These are phyloP conservation scores for Noctua comes DNA, from an alignment of 2,888 invertebrate genomes.

Conservation along the genomic window DNA sequence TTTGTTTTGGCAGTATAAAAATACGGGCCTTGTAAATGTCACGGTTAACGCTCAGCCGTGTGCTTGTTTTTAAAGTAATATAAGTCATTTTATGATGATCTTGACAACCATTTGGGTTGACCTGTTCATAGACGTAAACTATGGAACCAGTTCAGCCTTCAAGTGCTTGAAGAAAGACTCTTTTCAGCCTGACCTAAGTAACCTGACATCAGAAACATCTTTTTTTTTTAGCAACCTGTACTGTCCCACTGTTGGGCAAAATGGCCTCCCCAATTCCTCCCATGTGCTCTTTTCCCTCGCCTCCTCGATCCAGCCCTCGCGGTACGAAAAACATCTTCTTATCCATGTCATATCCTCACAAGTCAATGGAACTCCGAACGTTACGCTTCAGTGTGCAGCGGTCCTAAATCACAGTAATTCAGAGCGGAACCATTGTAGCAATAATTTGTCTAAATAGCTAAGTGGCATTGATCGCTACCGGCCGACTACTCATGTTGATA, in stretches of 20 bases:
- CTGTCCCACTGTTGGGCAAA: no score
- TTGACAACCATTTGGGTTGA: background rate
- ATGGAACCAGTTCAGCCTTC: background rate
- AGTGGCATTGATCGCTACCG: constrained; percentile 55
- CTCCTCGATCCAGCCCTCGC: no score
- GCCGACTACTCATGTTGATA: background rate
- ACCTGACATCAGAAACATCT: background rate
- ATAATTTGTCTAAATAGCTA: constrained; percentile 51
- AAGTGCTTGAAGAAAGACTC: background rate
- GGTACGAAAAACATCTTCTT: background rate
- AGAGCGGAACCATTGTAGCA: constrained; percentile 61
- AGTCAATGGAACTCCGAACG: background rate
- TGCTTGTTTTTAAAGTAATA: background rate
- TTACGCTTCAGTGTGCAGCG: constrained; percentile 38
- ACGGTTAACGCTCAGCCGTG: background rate
- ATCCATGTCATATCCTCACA: background rate
- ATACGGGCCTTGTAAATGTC: background rate
- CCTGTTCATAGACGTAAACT: background rate
- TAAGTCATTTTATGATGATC: no score
- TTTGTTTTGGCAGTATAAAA: no score
- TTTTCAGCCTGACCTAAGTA: background rate
- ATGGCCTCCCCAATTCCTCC: no score
- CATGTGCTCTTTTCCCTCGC: no score
- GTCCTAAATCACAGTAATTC: constrained; percentile 40
- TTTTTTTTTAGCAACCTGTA: no score